phyloP scores from a whole-genome alignment of 2,113 vertebrate genomes.

The Colaptes auratus region DNA sequence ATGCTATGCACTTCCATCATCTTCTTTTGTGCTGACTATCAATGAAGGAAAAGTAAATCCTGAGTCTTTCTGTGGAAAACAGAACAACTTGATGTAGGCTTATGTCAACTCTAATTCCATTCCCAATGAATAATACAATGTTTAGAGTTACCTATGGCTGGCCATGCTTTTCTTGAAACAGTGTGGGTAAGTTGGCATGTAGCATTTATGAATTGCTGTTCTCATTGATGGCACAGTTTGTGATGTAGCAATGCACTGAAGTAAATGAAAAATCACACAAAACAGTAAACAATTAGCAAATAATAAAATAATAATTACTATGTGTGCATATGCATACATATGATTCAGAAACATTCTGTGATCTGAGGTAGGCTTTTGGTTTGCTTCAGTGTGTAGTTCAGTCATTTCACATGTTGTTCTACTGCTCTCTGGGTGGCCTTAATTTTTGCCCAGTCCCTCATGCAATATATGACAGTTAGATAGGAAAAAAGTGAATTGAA shows the following conservation, averaged over 20 bases:
- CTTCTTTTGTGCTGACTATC: neutral
- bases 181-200: neutral
- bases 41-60: neutral
- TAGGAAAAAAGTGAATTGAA: neutral
- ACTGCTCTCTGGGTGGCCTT: neutral
- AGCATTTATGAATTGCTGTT: neutral
- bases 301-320: neutral
- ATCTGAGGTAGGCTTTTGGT: neutral
- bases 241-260: neutral
- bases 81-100: neutral
- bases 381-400: neutral
- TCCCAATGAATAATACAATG: neutral
- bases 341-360: neutral
- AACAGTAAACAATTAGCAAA: neutral
- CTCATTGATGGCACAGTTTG: neutral
- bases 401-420: neutral
- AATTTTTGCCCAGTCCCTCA: neutral
- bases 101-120: neutral
- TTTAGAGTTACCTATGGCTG: neutral
- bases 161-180: neutral
- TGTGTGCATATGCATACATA: rapidly evolving
- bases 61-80: neutral
- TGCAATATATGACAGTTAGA: neutral
- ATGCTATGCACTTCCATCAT: neutral
- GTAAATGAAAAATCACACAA: neutral